Base-by-base conservation (phyloP, 2,113 vertebrate species). In the Hippocampus mohnikei region DNA sequence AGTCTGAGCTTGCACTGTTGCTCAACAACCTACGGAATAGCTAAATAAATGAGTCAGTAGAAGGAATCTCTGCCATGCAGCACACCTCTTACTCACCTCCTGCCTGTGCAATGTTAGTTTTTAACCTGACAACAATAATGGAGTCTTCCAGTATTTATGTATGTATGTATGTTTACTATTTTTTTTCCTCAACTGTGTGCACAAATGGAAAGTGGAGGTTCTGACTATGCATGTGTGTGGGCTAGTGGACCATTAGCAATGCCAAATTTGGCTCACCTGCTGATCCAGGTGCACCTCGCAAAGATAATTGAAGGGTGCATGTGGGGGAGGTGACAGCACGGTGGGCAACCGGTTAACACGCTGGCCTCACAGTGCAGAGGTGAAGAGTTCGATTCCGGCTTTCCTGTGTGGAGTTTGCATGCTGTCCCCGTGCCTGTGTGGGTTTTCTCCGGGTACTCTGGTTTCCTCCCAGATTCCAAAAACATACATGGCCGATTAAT, bases 221-320 rank as follows among this genome's bases (percentile, higher is more conserved):
- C 75, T 72, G 69, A 73, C 1, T 41, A 60, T 60, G 55, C 44
- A 40, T 46, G 53, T 74, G 42, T 71, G 73, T 71, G 62, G 71
- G 73, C 72, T 60, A 69, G 76, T 75, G 74, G 70, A 66, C 83
- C 81, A 88, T 89, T 88, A 85, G 79, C 61, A 37, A 71, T 77
- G 67, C 69, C 75, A 79, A 79, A 82, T 61, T 70, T 62, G 59
- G 73, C 78, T 87, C 86, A 89, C 82, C 87, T 91, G 86, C 85
- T 84, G 78, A 78, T 90, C 92, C 91, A 92, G 90, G 92, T 93
- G 92, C 87, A 86, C 66, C 59, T 41, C 61, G 46, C 62, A 62
- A 64, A 58, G 37, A 50, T 84, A 88, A 89, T 91, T 90, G 86
- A 85, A 70, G 88, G 90, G 67, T 82, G 77, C 56, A 75, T 56